Evolutionary conservation across 2,797 vertebrate genomes (phyloP).

Genomic region (Lerista edwardsae): DNA sequence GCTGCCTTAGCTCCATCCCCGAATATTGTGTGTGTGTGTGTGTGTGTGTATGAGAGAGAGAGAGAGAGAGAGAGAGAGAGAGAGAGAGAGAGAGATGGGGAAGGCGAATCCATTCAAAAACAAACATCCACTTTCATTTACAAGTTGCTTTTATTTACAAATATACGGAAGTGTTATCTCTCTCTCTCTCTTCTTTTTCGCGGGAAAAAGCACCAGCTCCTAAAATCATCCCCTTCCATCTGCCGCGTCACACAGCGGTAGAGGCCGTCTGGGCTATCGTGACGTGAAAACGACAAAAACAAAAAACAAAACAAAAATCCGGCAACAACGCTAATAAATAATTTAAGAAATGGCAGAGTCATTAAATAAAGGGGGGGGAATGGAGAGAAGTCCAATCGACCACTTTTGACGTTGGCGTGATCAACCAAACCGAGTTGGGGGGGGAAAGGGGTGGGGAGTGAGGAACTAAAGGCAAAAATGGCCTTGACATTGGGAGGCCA

Average conservation of each 20-base stretch:
- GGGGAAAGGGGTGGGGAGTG: conserved; percentile 43
- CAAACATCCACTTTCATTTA: conserved; percentile 70
- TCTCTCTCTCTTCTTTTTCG: conserved; percentile 55
- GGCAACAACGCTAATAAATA: conserved; percentile 80
- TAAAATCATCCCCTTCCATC: conserved; percentile 50
- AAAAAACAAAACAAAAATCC: too few relatives aligned
- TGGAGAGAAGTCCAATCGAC: conserved; percentile 58
- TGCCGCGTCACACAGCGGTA: conserved; percentile 52
- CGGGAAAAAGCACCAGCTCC: conserved; percentile 65
- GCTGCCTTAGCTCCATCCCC: too few relatives aligned
- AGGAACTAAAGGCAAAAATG: conserved; percentile 62
- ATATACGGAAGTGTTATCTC: conserved; percentile 76
- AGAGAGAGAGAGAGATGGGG: too few relatives aligned
- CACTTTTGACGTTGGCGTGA: conserved; percentile 63
- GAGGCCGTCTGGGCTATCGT: conserved; percentile 38
- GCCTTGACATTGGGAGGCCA: conserved; percentile 69
- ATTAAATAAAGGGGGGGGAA: conserved; percentile 76
- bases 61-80: too few relatives aligned
- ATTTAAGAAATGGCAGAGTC: conserved; percentile 83
- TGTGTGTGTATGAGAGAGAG: too few relatives aligned
- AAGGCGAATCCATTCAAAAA: conserved; percentile 47
- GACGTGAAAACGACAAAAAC: conserved; percentile 65
- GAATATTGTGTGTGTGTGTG: too few relatives aligned
- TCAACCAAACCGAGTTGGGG: conserved; percentile 29
- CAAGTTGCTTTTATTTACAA: conserved; percentile 83